These are phyloP conservation scores for Sinosuthora webbiana DNA, from an alignment of 2,113 vertebrate species.

Conservation along the genomic window DNA sequence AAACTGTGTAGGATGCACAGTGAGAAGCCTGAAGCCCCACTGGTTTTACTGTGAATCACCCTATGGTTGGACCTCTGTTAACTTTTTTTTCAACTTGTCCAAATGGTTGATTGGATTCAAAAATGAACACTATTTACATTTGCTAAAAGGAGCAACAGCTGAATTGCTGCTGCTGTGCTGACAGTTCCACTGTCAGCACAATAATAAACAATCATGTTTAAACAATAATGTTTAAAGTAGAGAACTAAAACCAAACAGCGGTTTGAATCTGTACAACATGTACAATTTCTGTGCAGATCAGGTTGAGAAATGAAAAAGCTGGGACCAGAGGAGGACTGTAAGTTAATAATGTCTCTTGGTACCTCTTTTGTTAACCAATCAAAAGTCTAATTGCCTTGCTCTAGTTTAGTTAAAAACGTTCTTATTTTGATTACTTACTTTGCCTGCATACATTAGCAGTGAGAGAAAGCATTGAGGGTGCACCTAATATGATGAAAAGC, in stretches of 20 bases:
- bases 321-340: background rate
- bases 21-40: background rate
- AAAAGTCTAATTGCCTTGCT: constrained; percentile 45
- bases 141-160: background rate
- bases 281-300: background rate
- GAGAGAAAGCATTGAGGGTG: background rate
- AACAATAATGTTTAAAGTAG: background rate
- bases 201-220: too few relatives aligned
- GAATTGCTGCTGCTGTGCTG: background rate
- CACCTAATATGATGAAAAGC: background rate
- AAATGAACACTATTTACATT: background rate
- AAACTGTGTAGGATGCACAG: background rate
- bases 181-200: background rate
- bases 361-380: constrained; percentile 41
- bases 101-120: background rate
- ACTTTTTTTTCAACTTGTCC: background rate
- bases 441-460: background rate
- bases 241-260: background rate
- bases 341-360: constrained; percentile 26
- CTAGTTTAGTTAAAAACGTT: constrained; percentile 56
- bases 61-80: background rate
- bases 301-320: background rate
- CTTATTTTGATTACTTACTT: constrained; percentile 47
- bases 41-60: background rate
- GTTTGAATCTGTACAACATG: background rate